Conservation (phyloP, 2,113 vertebrate species). For the Promerops cafer region DNA sequence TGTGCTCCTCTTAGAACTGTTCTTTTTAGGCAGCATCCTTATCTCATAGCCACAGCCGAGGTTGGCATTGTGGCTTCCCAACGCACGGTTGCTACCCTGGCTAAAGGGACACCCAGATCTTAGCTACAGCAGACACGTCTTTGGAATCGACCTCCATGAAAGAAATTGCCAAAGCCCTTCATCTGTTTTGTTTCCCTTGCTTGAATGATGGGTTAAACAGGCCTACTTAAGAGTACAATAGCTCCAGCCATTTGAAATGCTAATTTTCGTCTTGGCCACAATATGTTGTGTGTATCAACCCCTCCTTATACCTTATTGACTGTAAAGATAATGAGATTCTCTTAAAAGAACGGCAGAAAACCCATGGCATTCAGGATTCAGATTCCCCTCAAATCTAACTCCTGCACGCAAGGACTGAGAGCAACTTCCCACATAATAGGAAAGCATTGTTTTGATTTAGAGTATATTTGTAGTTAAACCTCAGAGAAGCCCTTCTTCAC, state of each 20-base stretch:
- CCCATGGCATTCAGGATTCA: not conserved
- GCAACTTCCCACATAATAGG: not conserved
- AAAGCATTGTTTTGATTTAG: not conserved
- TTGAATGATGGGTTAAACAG: conserved; percentile 50
- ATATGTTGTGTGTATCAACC: conserved; percentile 23
- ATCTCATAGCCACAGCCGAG: conserved; percentile 62
- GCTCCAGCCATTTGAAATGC: conserved; percentile 55
- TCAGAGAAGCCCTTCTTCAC: not conserved
- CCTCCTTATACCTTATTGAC: conserved; percentile 36
- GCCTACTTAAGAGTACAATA: conserved; percentile 57
- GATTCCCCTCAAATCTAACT: not conserved
- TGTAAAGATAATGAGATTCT: conserved; percentile 31
- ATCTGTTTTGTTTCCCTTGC: conserved; percentile 58
- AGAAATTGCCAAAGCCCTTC: conserved; percentile 36
- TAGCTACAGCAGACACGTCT: conserved; percentile 59
- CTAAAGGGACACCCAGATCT: conserved; percentile 54
- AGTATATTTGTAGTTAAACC: not conserved
- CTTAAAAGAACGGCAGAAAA: conserved; percentile 31
- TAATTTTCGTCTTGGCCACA: conserved; percentile 58
- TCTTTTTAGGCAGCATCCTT: conserved; percentile 62
- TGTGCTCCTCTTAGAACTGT: conserved; percentile 54
- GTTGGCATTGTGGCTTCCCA: conserved; percentile 49
- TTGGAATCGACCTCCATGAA: conserved; percentile 41
- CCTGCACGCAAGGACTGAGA: not conserved
- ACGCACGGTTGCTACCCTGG: not conserved